Evolutionary conservation across 2,797 vertebrate genomes (phyloP).

Genomic region (Hydrophis major): DNA sequence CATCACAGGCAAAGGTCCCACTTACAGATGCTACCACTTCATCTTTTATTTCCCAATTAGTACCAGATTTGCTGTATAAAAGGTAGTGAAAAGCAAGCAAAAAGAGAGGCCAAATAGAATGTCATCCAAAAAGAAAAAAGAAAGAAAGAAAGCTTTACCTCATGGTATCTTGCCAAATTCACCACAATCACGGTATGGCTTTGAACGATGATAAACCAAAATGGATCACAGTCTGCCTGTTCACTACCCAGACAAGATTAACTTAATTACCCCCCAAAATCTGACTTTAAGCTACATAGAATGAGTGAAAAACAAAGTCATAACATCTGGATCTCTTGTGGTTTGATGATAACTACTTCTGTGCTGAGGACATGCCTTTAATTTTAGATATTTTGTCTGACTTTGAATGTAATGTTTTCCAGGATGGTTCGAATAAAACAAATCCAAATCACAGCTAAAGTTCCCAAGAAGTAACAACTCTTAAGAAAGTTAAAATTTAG

Average conservation of each 20-base stretch:
- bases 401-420: not conserved
- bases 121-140: not conserved
- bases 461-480: not conserved
- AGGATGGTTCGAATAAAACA: not conserved
- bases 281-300: not conserved
- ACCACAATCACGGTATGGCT: not conserved
- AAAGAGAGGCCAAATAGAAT: not conserved
- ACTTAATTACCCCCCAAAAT: not conserved
- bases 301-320: not conserved
- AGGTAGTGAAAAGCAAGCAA: not conserved
- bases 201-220: not conserved
- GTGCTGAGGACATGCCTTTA: not conserved
- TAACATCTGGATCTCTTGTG: not conserved
- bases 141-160: not conserved
- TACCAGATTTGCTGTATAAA: not conserved
- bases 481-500: not conserved
- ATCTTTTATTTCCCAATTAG: not conserved
- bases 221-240: not conserved
- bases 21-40: not conserved
- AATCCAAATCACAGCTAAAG: not conserved
- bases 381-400: not conserved
- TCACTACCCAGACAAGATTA: not conserved
- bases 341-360: not conserved
- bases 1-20: not conserved
- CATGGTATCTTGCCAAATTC: fast-evolving